A percentile compares a stretch with the other conserved stretches of the same genome.
phyloP scores from a whole-genome alignment of 2,888 invertebrate species.

The Stenchaetothrips biformis region DNA sequence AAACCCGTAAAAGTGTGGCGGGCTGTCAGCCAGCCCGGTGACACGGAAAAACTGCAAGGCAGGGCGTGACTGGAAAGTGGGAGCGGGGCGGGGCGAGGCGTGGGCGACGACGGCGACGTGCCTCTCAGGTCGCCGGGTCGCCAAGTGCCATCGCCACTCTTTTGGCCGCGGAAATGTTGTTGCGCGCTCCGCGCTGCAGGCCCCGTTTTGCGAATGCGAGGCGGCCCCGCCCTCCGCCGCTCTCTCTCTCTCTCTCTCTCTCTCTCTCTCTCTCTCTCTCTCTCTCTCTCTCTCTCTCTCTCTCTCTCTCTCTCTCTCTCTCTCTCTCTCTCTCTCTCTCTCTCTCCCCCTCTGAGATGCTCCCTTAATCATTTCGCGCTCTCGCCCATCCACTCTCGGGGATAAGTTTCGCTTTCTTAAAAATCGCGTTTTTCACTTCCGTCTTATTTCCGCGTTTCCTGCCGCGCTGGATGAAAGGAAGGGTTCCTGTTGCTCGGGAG shows the following conservation, averaged over 20 bases:
- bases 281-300: neutral
- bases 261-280: neutral
- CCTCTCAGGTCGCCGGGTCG: neutral
- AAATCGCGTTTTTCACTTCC: conserved; percentile 17
- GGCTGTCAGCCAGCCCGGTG: too few species aligned
- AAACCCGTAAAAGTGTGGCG: too few species aligned
- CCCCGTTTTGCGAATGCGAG: neutral
- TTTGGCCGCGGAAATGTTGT: neutral
- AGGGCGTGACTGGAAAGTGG: too few species aligned
- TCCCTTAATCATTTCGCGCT: neutral
- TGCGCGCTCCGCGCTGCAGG: neutral
- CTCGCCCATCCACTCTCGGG: neutral
- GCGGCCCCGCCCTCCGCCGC: neutral
- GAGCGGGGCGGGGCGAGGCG: neutral
- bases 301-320: neutral
- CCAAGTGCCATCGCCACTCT: neutral
- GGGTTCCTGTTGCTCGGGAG: conserved; percentile 1
- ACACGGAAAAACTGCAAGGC: too few species aligned
- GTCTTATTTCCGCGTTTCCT: neutral
- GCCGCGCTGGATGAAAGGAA: neutral
- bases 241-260: neutral
- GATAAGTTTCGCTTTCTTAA: conserved; percentile 19
- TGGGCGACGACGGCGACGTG: neutral
- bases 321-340: neutral
- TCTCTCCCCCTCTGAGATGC: neutral